Percentiles rank a stretch among this genome's conserved stretches.
These are phyloP conservation scores for Norana najaformis DNA, from an alignment of 2,888 invertebrate species.

Conservation along the genomic window DNA sequence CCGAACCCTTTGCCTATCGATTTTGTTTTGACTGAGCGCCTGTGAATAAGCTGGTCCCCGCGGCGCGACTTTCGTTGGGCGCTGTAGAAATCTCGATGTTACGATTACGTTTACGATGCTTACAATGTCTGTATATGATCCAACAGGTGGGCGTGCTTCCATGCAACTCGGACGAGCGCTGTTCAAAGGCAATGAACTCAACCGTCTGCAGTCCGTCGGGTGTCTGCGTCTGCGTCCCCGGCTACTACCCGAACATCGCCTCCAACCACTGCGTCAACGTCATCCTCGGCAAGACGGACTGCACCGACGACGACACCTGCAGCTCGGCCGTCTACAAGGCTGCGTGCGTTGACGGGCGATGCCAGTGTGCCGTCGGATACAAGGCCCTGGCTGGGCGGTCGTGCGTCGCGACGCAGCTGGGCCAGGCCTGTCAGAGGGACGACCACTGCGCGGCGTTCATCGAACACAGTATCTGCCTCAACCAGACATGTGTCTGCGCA, in stretches of 20 bases:
- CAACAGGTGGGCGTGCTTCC: constrained; percentile 23
- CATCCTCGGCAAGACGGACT: neutral
- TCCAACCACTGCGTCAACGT: constrained; percentile 17
- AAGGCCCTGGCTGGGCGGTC: constrained; percentile 25
- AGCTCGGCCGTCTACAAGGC: constrained; percentile 4
- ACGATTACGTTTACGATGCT: no score
- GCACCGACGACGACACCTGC: neutral
- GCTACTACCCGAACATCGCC: constrained; percentile 18
- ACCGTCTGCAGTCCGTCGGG: constrained; percentile 7
- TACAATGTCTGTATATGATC: neutral
- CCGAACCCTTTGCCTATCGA: no score
- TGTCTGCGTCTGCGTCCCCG: constrained; percentile 22
- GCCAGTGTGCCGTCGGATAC: constrained; percentile 16
- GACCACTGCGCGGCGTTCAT: constrained; percentile 26
- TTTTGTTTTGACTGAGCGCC: no score
- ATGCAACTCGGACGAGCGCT: constrained; percentile 15
- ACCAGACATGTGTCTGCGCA: constrained; percentile 24
- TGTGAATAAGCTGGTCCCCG: no score
- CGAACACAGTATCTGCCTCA: constrained; percentile 26
- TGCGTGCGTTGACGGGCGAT: constrained; percentile 19
- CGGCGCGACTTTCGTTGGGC: no score
- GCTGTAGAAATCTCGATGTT: no score
- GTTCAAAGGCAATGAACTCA: neutral
- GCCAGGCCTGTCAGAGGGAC: constrained; percentile 8
- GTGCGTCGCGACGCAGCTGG: constrained; percentile 23